These are phyloP conservation scores for Epistrophe grossulariae DNA, from an alignment of 2,888 invertebrate species.

Conservation along the genomic window DNA sequence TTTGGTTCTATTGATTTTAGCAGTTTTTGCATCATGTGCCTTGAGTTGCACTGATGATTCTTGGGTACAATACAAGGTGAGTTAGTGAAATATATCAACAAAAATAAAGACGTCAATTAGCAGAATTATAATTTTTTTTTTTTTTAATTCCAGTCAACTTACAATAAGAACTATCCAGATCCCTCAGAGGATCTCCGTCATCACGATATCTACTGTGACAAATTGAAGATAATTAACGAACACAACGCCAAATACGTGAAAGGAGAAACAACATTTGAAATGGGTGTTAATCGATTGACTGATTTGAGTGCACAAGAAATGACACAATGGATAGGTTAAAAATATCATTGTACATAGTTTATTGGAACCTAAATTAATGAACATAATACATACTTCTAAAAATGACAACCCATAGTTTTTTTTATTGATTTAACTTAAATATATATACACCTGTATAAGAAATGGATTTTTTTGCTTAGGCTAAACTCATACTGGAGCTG, in stretches of 20 bases:
- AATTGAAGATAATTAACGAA: neutral
- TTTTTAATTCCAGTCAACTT: neutral
- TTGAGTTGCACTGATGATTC: constrained; percentile 23
- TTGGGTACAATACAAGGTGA: constrained; percentile 13
- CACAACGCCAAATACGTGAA: constrained; percentile 13
- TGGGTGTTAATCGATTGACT: constrained; percentile 26
- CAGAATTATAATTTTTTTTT: neutral
- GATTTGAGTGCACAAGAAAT: constrained; percentile 5
- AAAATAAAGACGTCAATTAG: no score
- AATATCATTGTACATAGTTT: no score
- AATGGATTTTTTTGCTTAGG: no score
- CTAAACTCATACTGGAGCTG: no score
- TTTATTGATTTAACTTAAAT: no score
- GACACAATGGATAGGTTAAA: no score
- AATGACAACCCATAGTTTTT: no score
- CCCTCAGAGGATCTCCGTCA: constrained; percentile 5
- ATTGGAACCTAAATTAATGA: no score
- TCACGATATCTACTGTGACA: neutral
- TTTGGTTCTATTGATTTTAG: constrained; percentile 7
- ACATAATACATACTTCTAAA: no score
- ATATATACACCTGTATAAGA: no score
- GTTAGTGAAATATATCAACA: neutral
- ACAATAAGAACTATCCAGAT: constrained; percentile 3
- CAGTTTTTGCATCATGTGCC: constrained; percentile 16
- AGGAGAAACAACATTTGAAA: neutral